phyloP scores from a whole-genome alignment of 2,797 vertebrate species.

The Tenualosa ilisha region DNA sequence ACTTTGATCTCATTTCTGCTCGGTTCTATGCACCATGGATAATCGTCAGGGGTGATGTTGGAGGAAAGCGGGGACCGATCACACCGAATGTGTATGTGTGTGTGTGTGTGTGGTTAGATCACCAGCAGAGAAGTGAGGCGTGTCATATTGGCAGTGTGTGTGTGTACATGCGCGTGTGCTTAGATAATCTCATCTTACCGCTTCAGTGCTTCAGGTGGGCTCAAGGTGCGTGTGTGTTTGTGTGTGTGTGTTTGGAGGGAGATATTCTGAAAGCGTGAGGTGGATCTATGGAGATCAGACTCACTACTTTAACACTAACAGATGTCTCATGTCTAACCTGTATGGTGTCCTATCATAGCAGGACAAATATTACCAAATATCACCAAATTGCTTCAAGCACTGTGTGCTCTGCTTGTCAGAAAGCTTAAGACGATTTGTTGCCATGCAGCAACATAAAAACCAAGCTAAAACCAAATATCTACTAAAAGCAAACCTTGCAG shows the following conservation, averaged over 20 bases:
- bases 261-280: background rate
- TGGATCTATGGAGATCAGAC: background rate
- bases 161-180: background rate
- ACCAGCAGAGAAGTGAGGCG: background rate
- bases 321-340: background rate
- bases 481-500: too few species aligned
- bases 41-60: background rate
- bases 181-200: constrained; percentile 10
- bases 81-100: background rate
- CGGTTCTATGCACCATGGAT: background rate
- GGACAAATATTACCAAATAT: too few species aligned
- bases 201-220: background rate
- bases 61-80: background rate
- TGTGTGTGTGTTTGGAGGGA: background rate
- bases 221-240: background rate
- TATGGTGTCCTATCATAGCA: too few species aligned
- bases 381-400: too few species aligned
- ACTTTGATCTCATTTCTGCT: background rate
- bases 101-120: background rate
- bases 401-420: too few species aligned
- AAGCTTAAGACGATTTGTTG: too few species aligned
- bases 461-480: too few species aligned
- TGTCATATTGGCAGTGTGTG: background rate
- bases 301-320: background rate
- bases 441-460: too few species aligned